A percentile compares a stretch with the other conserved stretches of the same genome.
These are phyloP conservation scores for Hofmannophila pseudospretella DNA, from an alignment of 2,888 invertebrate species.

Conservation along the genomic window DNA sequence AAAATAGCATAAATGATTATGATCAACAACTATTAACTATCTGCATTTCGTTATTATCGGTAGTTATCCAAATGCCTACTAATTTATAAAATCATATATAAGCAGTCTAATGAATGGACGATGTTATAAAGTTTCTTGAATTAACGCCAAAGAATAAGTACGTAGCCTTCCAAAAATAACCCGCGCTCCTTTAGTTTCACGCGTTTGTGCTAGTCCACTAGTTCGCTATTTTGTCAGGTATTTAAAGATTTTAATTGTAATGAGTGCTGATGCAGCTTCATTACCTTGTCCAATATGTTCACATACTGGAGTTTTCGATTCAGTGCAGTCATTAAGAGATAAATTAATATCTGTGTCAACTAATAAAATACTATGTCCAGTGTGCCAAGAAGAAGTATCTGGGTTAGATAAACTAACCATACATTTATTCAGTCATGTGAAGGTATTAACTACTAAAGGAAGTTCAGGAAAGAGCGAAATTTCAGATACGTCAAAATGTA, in stretches of 20 bases:
- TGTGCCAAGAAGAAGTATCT: constrained; percentile 85
- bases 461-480: constrained; percentile 23
- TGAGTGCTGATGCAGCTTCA: constrained; percentile 74
- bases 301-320: constrained; percentile 82
- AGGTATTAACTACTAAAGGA: constrained; percentile 41
- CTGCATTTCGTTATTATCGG: too few relatives aligned
- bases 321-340: constrained; percentile 82
- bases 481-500: constrained; percentile 19
- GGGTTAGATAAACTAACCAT: constrained; percentile 91
- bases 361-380: constrained; percentile 85
- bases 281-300: constrained; percentile 88
- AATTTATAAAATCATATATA: too few relatives aligned
- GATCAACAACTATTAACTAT: too few relatives aligned
- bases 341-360: constrained; percentile 86
- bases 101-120: constrained; percentile 10
- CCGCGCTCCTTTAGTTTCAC: constrained; percentile 50
- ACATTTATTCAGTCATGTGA: constrained; percentile 86
- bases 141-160: constrained; percentile 56
- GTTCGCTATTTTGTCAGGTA: constrained; percentile 4
- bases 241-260: constrained; percentile 19
- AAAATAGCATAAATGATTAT: too few relatives aligned
- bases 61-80: too few relatives aligned
- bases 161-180: constrained; percentile 64
- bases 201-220: constrained; percentile 21
- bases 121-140: constrained; percentile 49